Evolutionary conservation across 92 coral and sea anemone species (phyloP), one percentile per base, ranked within the genome.

Genomic region (Isaurus tuberculatus): DNA sequence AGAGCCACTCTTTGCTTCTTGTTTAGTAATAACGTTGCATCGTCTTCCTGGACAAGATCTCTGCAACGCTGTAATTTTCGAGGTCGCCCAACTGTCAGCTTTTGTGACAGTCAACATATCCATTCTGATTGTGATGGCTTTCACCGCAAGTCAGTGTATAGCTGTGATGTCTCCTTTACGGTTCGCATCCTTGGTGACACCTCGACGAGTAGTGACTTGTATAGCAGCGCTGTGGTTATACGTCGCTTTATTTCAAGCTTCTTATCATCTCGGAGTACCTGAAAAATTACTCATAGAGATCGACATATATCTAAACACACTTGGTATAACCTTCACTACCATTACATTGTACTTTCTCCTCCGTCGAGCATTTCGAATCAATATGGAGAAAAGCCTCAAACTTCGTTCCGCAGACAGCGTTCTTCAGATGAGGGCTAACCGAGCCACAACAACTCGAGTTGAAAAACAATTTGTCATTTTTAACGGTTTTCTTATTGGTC

Each of bases 81-180:
- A 81, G 1, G 28, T 68, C 8, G 86, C 77, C 11, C 67, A 34
- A 22, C 27, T 69, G 14, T 49, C 65, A 1, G 15, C 81, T 5
- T 1, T 70, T 5, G 64, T 70, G 43, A 83, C 86, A 2, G 3
- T 49, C 4, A 83, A 67, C 34, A 34, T 70, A 28, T 67, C 79
- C 11, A 11, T 83, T 23, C 17, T 70, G 53, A 83, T 70, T 30
- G 33, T 83, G n/a, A 19, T 83, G 31, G 78, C 79, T n/a, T 83
- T 83, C 81, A 83, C 86, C 8, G 65, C 68, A 25, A 83, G 81
- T 8, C 86, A 83, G 80, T 70, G 73, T 34, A 36, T 53, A 25
- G 86, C 55, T 2, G 77, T 83, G 16, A 70, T 70, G 65, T 83
- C 86, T n/a, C 86, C 86, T 23, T 33, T 83, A 28, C 58, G 65